A percentile compares a stretch with the other conserved stretches of the same genome.
phyloP scores from a whole-genome alignment of 2,797 vertebrate species.

The Capromys pilorides region DNA sequence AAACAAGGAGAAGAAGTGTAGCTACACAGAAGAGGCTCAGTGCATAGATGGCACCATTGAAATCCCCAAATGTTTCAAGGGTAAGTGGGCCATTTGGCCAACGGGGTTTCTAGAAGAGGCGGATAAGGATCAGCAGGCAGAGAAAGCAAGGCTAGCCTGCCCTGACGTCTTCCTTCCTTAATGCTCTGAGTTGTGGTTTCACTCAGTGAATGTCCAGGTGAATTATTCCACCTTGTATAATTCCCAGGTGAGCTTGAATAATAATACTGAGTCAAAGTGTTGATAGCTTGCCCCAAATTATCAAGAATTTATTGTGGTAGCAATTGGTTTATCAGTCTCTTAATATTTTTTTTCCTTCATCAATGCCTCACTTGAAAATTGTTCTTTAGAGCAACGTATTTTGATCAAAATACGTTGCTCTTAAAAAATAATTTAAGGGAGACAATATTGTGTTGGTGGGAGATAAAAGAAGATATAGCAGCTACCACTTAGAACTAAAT shows the following conservation, averaged over 20 bases:
- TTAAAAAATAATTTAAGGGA: conserved; percentile 35
- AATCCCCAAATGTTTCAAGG: conserved; percentile 91
- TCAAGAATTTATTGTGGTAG: not conserved
- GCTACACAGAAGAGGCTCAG: conserved; percentile 86
- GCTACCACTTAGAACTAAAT: not conserved
- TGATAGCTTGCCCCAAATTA: not conserved
- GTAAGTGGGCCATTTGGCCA: conserved; percentile 79
- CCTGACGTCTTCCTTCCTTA: not conserved
- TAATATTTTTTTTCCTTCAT: not conserved
- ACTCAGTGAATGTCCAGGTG: not conserved
- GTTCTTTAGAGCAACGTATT: not conserved
- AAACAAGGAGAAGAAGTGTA: conserved; percentile 89
- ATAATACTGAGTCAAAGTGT: not conserved
- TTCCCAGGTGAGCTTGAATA: not conserved
- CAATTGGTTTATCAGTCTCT: not conserved
- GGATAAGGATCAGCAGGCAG: not conserved
- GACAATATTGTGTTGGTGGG: not conserved
- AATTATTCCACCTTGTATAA: not conserved
- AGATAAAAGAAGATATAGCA: not conserved
- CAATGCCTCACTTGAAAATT: conserved; percentile 10
- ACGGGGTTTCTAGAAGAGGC: not conserved
- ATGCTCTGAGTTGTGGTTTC: not conserved
- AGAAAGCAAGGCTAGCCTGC: not conserved
- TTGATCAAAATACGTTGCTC: too few relatives aligned
- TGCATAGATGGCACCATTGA: conserved; percentile 89